These are phyloP conservation scores for Sitophilus oryzae DNA, from an alignment of 1,140 invertebrate species.

Conservation along the genomic window DNA sequence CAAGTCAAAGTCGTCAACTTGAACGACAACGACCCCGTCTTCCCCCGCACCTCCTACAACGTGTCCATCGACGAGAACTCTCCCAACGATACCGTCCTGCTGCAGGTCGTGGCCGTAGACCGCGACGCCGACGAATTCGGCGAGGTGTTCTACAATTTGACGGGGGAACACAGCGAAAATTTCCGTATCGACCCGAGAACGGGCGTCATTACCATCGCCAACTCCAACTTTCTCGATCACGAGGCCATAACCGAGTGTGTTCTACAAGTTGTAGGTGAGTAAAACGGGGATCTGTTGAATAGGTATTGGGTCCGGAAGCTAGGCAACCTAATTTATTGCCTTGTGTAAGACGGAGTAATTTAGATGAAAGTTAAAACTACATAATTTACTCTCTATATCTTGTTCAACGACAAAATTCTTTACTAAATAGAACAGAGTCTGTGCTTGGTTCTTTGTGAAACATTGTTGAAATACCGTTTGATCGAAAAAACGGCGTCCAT, in stretches of 20 bases:
- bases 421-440: too few species aligned
- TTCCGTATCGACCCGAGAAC: slow-evolving; percentile 65
- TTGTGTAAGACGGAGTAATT: too few species aligned
- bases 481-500: too few species aligned
- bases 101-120: slow-evolving; percentile 56
- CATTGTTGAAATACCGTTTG: too few species aligned
- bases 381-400: too few species aligned
- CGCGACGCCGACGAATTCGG: slow-evolving; percentile 68
- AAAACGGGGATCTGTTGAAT: too few species aligned
- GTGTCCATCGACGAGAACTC: slow-evolving; percentile 71
- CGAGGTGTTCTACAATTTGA: slow-evolving; percentile 67
- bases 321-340: too few species aligned
- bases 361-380: too few species aligned
- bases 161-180: slow-evolving; percentile 63
- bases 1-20: slow-evolving; percentile 74
- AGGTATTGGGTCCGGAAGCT: too few species aligned
- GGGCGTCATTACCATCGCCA: slow-evolving; percentile 72
- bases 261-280: slow-evolving; percentile 55
- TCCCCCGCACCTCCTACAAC: slow-evolving; percentile 60
- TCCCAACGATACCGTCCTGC: slow-evolving; percentile 58
- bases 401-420: too few species aligned
- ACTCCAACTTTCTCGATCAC: slow-evolving; percentile 69
- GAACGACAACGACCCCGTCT: slow-evolving; percentile 81
- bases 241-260: slow-evolving; percentile 66
- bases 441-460: too few species aligned